phyloP scores from a whole-genome alignment of 2,113 vertebrate species.

The Apaloderma vittatum region DNA sequence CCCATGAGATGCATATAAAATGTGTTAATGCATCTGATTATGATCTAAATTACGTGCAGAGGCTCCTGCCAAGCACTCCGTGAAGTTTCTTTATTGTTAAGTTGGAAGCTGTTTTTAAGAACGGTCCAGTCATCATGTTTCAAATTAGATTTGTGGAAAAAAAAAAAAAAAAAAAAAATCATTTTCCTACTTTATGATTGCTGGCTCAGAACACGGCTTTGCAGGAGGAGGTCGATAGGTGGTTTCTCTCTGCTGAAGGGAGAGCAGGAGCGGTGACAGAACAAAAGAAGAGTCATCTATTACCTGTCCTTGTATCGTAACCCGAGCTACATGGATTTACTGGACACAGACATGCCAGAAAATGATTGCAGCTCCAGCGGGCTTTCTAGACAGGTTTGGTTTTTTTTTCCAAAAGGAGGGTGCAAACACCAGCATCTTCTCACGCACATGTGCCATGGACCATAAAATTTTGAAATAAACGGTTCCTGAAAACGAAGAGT shows the following conservation, averaged over 20 bases:
- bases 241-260: background rate
- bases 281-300: background rate
- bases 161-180: background rate
- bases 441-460: fast-evolving
- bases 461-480: background rate
- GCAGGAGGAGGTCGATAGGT: background rate
- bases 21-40: constrained; percentile 73
- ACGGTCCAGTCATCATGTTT: constrained; percentile 50
- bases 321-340: background rate
- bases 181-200: background rate
- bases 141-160: constrained; percentile 33
- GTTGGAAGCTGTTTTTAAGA: constrained; percentile 56
- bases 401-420: fast-evolving
- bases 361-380: background rate
- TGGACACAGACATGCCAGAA: background rate
- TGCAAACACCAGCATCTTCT: background rate
- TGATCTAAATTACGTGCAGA: constrained; percentile 65
- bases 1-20: constrained; percentile 61
- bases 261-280: background rate
- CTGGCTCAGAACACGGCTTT: background rate
- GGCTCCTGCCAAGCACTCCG: constrained; percentile 64
- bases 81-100: constrained; percentile 51
- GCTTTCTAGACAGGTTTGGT: background rate
- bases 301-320: background rate
- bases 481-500: background rate